Conservation (phyloP, 2,888 invertebrate genomes). For the Acholoe squamosa region DNA sequence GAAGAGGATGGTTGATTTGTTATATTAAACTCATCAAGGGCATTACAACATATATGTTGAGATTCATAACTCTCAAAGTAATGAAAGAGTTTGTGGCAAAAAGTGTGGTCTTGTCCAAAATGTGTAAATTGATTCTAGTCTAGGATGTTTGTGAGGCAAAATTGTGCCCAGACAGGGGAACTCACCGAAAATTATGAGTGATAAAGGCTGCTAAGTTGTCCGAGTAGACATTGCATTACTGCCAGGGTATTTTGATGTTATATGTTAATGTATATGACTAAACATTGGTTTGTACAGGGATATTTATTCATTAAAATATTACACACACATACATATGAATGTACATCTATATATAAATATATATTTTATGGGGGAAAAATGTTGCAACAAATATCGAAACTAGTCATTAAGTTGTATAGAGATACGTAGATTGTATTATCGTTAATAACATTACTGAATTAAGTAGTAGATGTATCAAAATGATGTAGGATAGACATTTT, state of each 20-base stretch:
- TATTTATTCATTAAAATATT: constrained; percentile 19
- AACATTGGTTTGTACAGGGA: background rate
- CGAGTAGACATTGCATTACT: background rate
- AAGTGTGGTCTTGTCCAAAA: background rate
- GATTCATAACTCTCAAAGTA: too few species aligned
- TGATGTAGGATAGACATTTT: too few species aligned
- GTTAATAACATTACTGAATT: too few species aligned
- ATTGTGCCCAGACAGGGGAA: too few species aligned
- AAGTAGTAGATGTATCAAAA: too few species aligned
- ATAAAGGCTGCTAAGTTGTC: background rate
- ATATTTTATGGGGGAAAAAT: constrained; percentile 11
- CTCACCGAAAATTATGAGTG: background rate
- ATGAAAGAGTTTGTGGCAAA: too few species aligned
- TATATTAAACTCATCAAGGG: too few species aligned
- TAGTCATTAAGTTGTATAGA: constrained; percentile 30
- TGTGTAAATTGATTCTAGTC: constrained; percentile 21
- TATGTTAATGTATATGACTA: background rate
- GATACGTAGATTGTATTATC: constrained; percentile 12
- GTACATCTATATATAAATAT: background rate
- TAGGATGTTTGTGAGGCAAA: background rate
- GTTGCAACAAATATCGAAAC: background rate
- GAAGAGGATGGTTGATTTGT: too few species aligned
- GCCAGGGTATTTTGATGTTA: constrained; percentile 16
- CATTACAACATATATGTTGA: too few species aligned
- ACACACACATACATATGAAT: background rate